These are phyloP conservation scores for Tapirus indicus DNA, from an alignment of 2,797 vertebrate species.

Conservation along the genomic window DNA sequence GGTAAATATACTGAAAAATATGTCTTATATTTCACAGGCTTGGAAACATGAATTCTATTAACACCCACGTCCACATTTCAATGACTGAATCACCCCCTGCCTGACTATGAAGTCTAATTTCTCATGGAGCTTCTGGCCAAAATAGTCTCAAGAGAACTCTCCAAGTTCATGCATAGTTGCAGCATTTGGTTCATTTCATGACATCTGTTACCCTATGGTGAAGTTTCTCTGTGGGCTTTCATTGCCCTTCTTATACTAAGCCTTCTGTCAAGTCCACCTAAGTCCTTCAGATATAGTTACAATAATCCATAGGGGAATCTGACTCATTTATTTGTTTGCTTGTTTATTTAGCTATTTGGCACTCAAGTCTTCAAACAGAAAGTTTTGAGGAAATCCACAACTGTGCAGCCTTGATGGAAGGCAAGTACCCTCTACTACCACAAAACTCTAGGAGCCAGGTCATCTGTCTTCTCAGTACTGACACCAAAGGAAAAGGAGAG, in stretches of 20 bases:
- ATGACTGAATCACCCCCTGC: background rate
- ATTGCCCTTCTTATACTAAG: background rate
- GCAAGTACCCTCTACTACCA: background rate
- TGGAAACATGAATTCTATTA: background rate
- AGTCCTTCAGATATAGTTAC: background rate
- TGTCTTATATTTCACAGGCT: background rate
- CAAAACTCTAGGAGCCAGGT: background rate
- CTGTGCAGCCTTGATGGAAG: accelerated
- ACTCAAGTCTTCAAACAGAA: background rate
- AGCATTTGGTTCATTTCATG: background rate
- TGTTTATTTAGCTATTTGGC: background rate
- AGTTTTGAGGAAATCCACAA: background rate
- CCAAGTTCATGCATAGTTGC: background rate
- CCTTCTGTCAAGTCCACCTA: background rate
- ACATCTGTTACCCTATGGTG: background rate
- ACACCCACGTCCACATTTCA: background rate
- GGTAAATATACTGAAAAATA: background rate
- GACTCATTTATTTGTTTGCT: background rate
- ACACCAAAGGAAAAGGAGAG: background rate
- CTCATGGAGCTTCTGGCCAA: background rate
- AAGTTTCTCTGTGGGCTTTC: background rate
- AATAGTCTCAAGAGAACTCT: background rate
- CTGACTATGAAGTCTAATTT: background rate
- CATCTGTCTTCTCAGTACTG: background rate
- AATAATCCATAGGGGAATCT: background rate